Percentiles rank a stretch among this genome's conserved stretches.
phyloP scores from a whole-genome alignment of 2,113 vertebrate species.

The Corythaeola cristata region DNA sequence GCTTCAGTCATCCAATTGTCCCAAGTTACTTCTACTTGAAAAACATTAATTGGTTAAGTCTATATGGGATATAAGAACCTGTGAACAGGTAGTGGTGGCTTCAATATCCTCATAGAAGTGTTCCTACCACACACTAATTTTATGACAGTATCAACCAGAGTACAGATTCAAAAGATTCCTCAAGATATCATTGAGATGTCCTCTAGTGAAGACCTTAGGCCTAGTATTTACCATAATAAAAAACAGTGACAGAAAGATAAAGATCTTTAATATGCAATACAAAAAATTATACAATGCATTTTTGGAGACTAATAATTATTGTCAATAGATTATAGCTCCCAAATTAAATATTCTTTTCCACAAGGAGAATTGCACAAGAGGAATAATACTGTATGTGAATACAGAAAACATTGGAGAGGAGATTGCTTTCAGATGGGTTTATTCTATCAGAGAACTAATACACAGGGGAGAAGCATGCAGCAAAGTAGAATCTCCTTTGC shows the following conservation, averaged over 20 bases:
- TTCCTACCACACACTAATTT: background rate
- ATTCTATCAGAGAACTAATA: background rate
- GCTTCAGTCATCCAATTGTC: background rate
- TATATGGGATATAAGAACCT: background rate
- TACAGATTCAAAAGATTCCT: background rate
- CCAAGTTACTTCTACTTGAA: background rate
- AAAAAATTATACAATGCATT: background rate
- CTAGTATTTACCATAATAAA: background rate
- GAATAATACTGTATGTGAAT: background rate
- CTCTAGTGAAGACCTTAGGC: background rate
- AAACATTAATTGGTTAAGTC: background rate
- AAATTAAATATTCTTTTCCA: background rate
- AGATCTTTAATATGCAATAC: background rate
- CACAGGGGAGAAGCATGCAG: background rate
- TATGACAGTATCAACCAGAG: background rate
- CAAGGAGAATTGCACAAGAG: background rate
- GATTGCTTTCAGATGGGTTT: background rate
- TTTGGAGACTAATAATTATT: background rate
- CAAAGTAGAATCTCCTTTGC: background rate
- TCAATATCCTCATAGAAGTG: background rate
- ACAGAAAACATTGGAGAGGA: background rate
- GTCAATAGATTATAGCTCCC: background rate
- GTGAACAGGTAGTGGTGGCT: background rate
- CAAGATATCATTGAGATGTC: background rate
- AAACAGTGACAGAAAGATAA: background rate